Conservation (phyloP, 2,113 vertebrate genomes). For the Rhagologus leucostigma region DNA sequence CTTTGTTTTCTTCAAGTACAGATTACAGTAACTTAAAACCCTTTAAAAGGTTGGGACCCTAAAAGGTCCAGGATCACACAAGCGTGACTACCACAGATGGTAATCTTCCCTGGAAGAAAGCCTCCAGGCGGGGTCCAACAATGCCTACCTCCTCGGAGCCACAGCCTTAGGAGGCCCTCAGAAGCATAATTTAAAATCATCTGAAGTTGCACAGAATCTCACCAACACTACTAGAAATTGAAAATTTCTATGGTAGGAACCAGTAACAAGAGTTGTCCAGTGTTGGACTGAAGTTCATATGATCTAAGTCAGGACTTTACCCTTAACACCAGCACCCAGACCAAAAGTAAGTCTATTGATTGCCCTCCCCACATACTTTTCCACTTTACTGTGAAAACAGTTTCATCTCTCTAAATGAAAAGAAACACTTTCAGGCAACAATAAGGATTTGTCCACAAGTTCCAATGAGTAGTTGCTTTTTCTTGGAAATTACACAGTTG, state of each 20-base stretch:
- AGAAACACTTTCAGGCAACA: not conserved
- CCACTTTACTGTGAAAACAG: not conserved
- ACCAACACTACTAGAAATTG: not conserved
- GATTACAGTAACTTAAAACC: not conserved
- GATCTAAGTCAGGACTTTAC: not conserved
- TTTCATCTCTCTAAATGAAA: not conserved
- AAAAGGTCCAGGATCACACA: not conserved
- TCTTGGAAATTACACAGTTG: not conserved
- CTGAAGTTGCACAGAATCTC: not conserved
- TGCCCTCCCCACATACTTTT: not conserved
- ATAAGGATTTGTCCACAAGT: not conserved
- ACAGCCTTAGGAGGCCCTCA: not conserved
- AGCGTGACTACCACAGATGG: not conserved
- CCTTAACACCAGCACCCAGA: not conserved
- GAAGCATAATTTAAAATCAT: rapidly evolving
- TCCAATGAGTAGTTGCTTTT: not conserved
- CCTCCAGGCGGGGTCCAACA: not conserved
- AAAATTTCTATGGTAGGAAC: not conserved
- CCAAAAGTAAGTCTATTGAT: not conserved
- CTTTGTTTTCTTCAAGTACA: not conserved
- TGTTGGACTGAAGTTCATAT: not conserved
- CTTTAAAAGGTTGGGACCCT: not conserved
- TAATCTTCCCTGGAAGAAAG: not conserved
- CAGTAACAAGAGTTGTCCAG: not conserved
- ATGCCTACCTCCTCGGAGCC: not conserved